Base-by-base conservation (phyloP, 53 echinoderm and acorn worm species). In the Arbacia lixula region DNA sequence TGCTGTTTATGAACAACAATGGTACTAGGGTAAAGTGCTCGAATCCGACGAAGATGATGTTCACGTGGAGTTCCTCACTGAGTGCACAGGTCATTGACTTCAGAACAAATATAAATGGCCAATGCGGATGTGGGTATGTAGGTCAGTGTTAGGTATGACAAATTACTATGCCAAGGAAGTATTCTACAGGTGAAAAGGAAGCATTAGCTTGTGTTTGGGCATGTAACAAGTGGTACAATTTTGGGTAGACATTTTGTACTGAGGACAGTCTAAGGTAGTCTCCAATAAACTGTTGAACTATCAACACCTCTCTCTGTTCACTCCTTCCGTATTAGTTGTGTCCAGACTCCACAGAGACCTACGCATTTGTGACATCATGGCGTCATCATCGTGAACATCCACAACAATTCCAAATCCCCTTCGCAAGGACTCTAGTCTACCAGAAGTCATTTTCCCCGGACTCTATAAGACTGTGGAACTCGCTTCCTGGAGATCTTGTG, bases 131-230 rank as follows among this genome's bases (percentile, higher is more conserved):
- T 46, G 22, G 50, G 28, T 21, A 17, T 12, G 28, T 19, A 71
- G 72, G 12, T 71, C 72, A 49, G 72, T 71, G 50, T 49, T 71
- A 25, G 72, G 72, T 11, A 50, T 68, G 68, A 87, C 32, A 28
- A 88, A 82, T 40, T 53, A 52, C 64, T 29, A 62, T 84, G 53
- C 72, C 12, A 68, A 68, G 66, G 19, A 83, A 83, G 22, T 83
- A 65, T 33, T 83, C 83, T 12, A 66, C 34, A 22, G 83, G 83
- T 19, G 85, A 85, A 66, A 75, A 68, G 12, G 89, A 89, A 51
- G 89, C 89, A 0, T 39, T 89, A 35, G 83, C 90, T 21, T 86
- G 90, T 20, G 72, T 80, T 28, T 89, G 79, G 84, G 89, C 89
- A 0, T 42, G 66, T 24, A 71, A 88, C 29, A 72, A 74, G 22